Conservation (phyloP, 2,797 vertebrate genomes). For the Eremophila alpestris region DNA sequence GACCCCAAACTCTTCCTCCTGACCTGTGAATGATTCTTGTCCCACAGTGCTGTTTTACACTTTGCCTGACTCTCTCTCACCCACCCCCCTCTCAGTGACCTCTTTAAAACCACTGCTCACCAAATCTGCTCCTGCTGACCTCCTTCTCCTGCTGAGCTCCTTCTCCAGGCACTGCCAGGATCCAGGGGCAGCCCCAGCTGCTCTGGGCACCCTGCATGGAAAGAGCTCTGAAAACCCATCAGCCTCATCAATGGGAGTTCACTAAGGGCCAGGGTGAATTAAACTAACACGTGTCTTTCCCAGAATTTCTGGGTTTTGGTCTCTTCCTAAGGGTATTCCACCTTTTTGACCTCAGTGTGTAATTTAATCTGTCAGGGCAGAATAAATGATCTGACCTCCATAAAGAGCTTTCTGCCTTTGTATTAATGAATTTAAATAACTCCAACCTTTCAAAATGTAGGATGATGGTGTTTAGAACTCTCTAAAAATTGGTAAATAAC, state of each 20-base stretch:
- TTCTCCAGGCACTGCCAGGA: background rate
- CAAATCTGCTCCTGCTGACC: background rate
- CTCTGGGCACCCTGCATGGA: background rate
- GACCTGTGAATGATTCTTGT: background rate
- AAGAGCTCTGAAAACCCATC: background rate
- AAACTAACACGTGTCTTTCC: fast-evolving
- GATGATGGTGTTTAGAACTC: background rate
- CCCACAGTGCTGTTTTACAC: background rate
- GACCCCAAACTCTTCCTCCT: background rate
- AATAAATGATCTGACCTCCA: background rate
- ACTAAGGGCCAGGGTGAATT: background rate
- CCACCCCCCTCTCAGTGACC: background rate
- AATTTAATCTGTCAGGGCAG: background rate
- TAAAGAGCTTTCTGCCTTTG: background rate
- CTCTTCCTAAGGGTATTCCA: background rate
- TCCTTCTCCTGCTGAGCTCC: background rate
- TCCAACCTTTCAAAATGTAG: background rate
- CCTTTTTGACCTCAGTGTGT: background rate
- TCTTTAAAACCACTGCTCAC: fast-evolving
- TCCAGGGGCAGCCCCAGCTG: background rate
- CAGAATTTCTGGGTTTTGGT: background rate
- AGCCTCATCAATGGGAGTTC: background rate
- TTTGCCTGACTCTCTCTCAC: background rate
- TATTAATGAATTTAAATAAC: background rate
- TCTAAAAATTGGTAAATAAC: background rate